These are phyloP conservation scores for Linnaemya vulpina DNA, from an alignment of 2,888 invertebrate genomes.

Conservation along the genomic window DNA sequence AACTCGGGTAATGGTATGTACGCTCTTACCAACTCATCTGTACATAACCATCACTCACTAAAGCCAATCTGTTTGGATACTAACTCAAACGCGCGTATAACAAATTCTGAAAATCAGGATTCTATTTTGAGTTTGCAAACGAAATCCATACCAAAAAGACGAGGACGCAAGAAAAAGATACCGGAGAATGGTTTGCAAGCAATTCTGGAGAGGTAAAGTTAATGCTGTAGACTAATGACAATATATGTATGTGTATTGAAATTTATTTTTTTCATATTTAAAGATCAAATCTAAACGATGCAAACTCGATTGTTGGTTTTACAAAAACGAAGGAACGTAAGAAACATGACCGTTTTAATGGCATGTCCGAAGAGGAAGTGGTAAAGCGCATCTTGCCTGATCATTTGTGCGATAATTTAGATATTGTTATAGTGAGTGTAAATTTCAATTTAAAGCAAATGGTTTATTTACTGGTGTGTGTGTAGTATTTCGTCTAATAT, in stretches of 20 bases:
- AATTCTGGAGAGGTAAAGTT: constrained; percentile 34
- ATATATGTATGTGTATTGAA: not conserved
- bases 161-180: constrained; percentile 93
- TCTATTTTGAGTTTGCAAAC: constrained; percentile 41
- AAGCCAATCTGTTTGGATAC: constrained; percentile 66
- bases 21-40: constrained; percentile 33
- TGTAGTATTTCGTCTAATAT: not conserved
- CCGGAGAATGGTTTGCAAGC: constrained; percentile 32
- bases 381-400: constrained; percentile 96
- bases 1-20: constrained; percentile 37
- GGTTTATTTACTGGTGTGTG: not conserved
- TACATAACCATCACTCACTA: constrained; percentile 63
- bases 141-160: constrained; percentile 87
- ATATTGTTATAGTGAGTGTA: constrained; percentile 98
- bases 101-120: constrained; percentile 23
- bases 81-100: not conserved
- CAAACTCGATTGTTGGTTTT: constrained; percentile 51
- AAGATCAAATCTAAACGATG: constrained; percentile 51
- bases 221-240: not conserved
- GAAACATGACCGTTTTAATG: constrained; percentile 97
- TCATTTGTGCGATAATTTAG: constrained; percentile 95
- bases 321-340: constrained; percentile 89
- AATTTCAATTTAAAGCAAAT: constrained; percentile 79
- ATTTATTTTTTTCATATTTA: constrained; percentile 9
- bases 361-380: constrained; percentile 98